These are phyloP conservation scores for Calephelis perditalis DNA, from an alignment of 2,888 invertebrate species.

Conservation along the genomic window DNA sequence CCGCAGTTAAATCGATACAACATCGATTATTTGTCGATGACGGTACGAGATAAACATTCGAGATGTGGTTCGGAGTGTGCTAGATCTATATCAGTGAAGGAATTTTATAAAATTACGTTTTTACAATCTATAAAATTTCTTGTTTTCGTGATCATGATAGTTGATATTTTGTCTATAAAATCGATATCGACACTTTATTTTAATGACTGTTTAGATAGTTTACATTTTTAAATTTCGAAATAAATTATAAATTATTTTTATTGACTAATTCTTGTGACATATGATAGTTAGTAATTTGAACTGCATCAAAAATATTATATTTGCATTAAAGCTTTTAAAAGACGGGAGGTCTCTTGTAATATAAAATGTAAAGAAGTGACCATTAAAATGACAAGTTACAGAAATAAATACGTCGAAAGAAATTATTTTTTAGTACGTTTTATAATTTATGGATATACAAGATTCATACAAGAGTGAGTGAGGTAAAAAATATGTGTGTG, in stretches of 20 bases:
- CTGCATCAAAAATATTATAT: not conserved
- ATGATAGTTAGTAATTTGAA: not conserved
- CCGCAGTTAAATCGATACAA: slow-evolving; percentile 32
- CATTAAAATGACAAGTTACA: too few species aligned
- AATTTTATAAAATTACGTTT: slow-evolving; percentile 29
- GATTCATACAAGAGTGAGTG: too few species aligned
- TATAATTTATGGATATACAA: too few species aligned
- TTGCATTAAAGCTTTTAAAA: not conserved
- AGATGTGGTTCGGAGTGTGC: slow-evolving; percentile 28
- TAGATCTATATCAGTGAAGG: slow-evolving; percentile 25
- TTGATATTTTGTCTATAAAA: not conserved
- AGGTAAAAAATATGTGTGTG: too few species aligned
- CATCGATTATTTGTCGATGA: slow-evolving; percentile 35
- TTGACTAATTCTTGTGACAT: not conserved
- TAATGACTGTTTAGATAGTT: not conserved
- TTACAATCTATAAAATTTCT: slow-evolving; percentile 6
- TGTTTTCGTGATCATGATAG: slow-evolving; percentile 1
- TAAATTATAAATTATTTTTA: not conserved
- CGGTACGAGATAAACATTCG: slow-evolving; percentile 25
- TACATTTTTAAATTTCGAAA: not conserved
- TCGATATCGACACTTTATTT: not conserved
- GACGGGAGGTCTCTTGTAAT: not conserved
- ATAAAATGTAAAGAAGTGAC: too few species aligned
- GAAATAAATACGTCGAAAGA: too few species aligned
- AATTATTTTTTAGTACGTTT: too few species aligned